Conservation (phyloP, 2,888 invertebrate species). For the Corbicula japonica region DNA sequence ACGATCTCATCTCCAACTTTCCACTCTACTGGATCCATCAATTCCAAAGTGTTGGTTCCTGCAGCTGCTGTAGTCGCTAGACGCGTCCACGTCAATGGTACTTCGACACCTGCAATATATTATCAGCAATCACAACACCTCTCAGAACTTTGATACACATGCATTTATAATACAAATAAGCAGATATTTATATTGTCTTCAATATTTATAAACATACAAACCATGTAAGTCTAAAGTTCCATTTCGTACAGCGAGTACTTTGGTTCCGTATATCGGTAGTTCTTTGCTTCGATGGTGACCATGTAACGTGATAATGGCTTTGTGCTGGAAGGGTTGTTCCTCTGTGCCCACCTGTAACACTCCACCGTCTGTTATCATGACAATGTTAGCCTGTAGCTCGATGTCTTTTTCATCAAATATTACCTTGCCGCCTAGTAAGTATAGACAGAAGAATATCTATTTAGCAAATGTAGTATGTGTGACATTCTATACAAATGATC, state of each 20-base stretch:
- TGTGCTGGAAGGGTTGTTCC: slow-evolving; percentile 79
- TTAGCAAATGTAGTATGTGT: too few relatives aligned
- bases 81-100: slow-evolving; percentile 66
- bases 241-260: slow-evolving; percentile 83
- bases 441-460: too few relatives aligned
- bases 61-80: slow-evolving; percentile 59
- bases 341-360: slow-evolving; percentile 84
- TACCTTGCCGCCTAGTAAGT: slow-evolving; percentile 79
- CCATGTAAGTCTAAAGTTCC: slow-evolving; percentile 85
- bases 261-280: slow-evolving; percentile 85
- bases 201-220: too few relatives aligned
- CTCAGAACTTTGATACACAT: too few relatives aligned
- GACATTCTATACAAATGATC: neutral
- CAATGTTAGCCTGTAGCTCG: slow-evolving; percentile 83
- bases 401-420: slow-evolving; percentile 84
- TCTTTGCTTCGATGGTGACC: slow-evolving; percentile 81
- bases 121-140: too few relatives aligned
- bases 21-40: slow-evolving; percentile 66
- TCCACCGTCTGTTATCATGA: slow-evolving; percentile 84
- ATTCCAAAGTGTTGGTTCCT: slow-evolving; percentile 44
- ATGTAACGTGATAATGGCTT: slow-evolving; percentile 82
- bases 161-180: too few relatives aligned
- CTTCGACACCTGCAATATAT: slow-evolving; percentile 65
- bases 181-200: too few relatives aligned
- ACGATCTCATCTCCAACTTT: slow-evolving; percentile 80